Percentiles rank a stretch among this genome's conserved stretches.
These are phyloP conservation scores for Ischnus inquisitorius DNA, from an alignment of 2,888 invertebrate genomes.

Conservation along the genomic window DNA sequence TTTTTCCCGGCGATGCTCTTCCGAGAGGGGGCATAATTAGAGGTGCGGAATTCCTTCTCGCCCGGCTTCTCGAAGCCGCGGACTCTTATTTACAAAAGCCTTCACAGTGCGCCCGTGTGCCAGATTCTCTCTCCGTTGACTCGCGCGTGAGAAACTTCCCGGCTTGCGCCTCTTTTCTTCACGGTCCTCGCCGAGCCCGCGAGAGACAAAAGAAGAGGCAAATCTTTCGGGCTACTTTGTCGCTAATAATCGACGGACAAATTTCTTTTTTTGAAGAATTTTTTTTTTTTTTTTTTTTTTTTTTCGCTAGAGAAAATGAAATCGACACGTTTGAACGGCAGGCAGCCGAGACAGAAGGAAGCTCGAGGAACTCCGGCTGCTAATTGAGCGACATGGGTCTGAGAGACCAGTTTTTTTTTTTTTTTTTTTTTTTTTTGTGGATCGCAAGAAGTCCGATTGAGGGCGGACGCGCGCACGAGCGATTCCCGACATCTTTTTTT, in stretches of 20 bases:
- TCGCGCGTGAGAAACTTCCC: conserved; percentile 53
- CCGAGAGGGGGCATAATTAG: conserved; percentile 70
- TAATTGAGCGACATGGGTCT: conserved; percentile 72
- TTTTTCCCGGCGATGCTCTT: conserved; percentile 64
- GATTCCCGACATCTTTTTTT: conserved; percentile 23
- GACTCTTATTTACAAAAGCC: conserved; percentile 64
- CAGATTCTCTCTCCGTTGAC: conserved; percentile 34
- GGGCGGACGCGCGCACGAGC: conserved; percentile 26
- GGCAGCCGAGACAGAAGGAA: conserved; percentile 26
- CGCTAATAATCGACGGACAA: conserved; percentile 4
- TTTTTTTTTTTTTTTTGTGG: conserved; percentile 49
- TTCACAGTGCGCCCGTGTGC: conserved; percentile 58
- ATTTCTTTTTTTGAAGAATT: conserved; percentile 19
- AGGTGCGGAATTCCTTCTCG: conserved; percentile 71
- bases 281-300: too few relatives aligned
- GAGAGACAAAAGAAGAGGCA: not conserved
- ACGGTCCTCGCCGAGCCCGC: not conserved
- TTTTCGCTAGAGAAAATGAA: not conserved
- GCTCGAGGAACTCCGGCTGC: conserved; percentile 66
- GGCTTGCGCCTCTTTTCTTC: conserved; percentile 25
- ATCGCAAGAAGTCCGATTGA: conserved; percentile 8
- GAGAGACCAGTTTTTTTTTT: too few relatives aligned
- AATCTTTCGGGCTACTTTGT: not conserved
- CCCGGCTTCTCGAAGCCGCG: conserved; percentile 42
- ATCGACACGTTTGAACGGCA: conserved; percentile 27